Evolutionary conservation across 2,888 invertebrate genomes (phyloP).

Genomic region (Drosophila ezoana): DNA sequence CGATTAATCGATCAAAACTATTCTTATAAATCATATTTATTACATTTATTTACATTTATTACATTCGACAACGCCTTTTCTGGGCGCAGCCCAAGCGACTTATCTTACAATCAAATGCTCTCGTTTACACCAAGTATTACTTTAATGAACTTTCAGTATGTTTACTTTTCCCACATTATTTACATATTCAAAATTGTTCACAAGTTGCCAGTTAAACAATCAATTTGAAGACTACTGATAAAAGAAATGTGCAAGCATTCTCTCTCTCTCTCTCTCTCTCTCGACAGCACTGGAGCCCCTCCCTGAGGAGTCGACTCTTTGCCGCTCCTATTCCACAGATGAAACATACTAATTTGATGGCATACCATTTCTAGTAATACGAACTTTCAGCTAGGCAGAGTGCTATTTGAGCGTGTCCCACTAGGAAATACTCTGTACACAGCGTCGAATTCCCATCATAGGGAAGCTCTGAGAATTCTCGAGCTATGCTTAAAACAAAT

Average conservation of each 20-base stretch:
- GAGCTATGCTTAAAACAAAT: no score
- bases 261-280: neutral
- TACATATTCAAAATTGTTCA: neutral
- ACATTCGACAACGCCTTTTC: no score
- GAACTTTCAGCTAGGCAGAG: neutral
- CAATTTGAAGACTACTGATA: conserved; percentile 21
- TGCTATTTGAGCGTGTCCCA: no score
- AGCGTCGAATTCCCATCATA: no score
- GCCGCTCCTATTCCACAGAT: neutral
- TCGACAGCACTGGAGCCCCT: neutral
- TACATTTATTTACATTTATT: no score
- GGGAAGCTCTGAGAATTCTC: no score
- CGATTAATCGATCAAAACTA: no score
- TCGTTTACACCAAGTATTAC: no score
- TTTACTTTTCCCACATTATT: neutral
- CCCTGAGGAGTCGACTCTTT: neutral
- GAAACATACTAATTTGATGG: neutral
- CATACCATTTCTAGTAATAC: neutral
- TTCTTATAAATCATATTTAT: no score
- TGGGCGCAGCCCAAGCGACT: no score
- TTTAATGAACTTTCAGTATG: neutral
- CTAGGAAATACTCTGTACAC: no score
- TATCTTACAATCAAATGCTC: no score
- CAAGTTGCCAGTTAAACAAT: conserved; percentile 34
- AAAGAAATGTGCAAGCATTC: conserved; percentile 14